A percentile compares a stretch with the other conserved stretches of the same genome.
Evolutionary conservation across 35 echinoderm and acorn worm genomes (phyloP).

Genomic region (Lytechinus variegatus): DNA sequence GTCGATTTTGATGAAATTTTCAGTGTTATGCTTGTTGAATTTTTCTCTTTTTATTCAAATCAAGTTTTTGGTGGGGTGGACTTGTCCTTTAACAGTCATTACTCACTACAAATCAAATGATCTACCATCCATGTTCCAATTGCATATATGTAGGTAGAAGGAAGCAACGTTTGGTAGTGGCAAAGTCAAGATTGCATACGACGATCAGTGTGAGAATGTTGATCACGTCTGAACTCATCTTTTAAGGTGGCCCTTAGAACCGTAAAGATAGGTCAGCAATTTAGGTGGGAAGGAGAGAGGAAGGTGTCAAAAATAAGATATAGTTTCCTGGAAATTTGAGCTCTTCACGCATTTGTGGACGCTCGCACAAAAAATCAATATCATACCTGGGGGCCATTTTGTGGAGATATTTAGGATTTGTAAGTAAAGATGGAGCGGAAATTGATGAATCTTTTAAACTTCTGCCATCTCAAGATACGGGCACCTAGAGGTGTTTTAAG

Average conservation of each 20-base stretch:
- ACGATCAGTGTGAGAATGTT: neutral
- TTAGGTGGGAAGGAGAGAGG: neutral
- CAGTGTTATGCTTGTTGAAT: too few species aligned
- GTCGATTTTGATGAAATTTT: too few species aligned
- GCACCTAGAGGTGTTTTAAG: neutral
- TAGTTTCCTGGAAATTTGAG: slow-evolving; percentile 44
- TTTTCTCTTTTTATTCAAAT: too few species aligned
- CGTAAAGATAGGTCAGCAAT: neutral
- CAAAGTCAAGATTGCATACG: neutral
- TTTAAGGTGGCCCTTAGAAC: neutral
- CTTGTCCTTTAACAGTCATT: too few species aligned
- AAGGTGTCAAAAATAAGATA: slow-evolving; percentile 35
- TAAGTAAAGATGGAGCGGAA: slow-evolving; percentile 12
- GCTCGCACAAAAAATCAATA: slow-evolving; percentile 37
- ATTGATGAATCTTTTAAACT: slow-evolving; percentile 23
- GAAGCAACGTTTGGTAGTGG: neutral
- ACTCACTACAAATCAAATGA: too few species aligned
- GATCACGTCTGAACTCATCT: neutral
- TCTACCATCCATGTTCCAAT: neutral
- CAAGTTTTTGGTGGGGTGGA: too few species aligned
- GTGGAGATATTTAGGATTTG: neutral
- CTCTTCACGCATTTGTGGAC: neutral
- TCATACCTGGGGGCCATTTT: slow-evolving; percentile 7
- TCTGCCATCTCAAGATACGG: neutral
- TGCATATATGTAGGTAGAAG: neutral